Evolutionary conservation across 2,113 vertebrate genomes (phyloP).

Genomic region (Eulacestoma nigropectus): DNA sequence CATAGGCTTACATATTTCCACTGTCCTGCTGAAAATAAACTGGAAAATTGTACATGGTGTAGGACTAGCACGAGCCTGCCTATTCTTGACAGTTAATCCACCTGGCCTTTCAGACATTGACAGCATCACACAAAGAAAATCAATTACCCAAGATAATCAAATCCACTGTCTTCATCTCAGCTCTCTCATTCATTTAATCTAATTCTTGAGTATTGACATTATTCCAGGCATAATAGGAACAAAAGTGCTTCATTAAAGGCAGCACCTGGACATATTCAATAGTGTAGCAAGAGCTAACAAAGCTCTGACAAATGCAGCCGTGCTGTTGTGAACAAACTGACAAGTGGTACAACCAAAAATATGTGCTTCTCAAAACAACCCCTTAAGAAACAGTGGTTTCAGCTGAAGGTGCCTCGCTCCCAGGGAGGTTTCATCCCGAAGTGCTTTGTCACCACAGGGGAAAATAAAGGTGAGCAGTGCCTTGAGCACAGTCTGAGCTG

Average conservation of each 20-base stretch:
- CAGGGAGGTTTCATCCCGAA: background rate
- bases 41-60: background rate
- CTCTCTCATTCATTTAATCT: conserved; percentile 5
- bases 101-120: background rate
- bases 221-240: background rate
- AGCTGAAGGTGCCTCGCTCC: background rate
- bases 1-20: background rate
- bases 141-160: background rate
- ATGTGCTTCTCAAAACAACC: background rate
- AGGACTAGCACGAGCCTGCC: background rate
- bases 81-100: background rate
- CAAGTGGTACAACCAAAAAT: background rate
- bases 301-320: background rate
- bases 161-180: background rate
- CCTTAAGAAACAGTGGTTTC: background rate
- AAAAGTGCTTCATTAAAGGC: background rate
- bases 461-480: background rate
- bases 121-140: background rate
- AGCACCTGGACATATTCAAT: background rate
- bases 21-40: background rate
- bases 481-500: background rate
- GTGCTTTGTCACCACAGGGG: background rate
- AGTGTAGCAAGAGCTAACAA: background rate
- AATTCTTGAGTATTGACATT: background rate
- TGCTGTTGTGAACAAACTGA: background rate